Evolutionary conservation across 2,888 invertebrate species (phyloP).

Genomic region (Periphyllus acericola): DNA sequence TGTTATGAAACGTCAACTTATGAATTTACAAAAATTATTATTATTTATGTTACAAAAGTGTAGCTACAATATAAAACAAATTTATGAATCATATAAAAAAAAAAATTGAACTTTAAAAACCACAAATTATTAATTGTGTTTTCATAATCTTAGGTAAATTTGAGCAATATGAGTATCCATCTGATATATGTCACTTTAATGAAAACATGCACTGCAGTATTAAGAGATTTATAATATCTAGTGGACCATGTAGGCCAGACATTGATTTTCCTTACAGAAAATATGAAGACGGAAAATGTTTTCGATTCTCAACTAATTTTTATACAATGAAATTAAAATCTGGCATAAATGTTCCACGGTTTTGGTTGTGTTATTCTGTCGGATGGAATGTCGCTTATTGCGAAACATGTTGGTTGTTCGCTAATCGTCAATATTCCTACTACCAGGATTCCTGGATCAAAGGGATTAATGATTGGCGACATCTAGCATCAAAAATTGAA

Average conservation of each 20-base stretch:
- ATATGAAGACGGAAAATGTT: not conserved
- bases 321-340: not conserved
- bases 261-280: not conserved
- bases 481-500: not conserved
- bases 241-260: not conserved
- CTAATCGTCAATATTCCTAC: not conserved
- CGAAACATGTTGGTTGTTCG: conserved; percentile 10
- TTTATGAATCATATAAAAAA: too few species aligned
- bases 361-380: conserved; percentile 25
- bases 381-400: not conserved
- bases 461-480: not conserved
- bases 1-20: too few species aligned
- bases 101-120: too few species aligned
- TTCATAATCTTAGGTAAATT: too few species aligned
- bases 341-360: not conserved
- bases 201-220: too few species aligned
- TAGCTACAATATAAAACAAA: too few species aligned
- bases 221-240: not conserved
- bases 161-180: too few species aligned
- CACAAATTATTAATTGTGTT: too few species aligned
- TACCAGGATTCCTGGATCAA: not conserved
- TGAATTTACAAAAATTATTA: too few species aligned
- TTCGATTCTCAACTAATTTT: not conserved
- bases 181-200: too few species aligned
- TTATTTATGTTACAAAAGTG: too few species aligned